phyloP scores from a whole-genome alignment of 2,113 vertebrate genomes.

The Cinclus mexicanus region DNA sequence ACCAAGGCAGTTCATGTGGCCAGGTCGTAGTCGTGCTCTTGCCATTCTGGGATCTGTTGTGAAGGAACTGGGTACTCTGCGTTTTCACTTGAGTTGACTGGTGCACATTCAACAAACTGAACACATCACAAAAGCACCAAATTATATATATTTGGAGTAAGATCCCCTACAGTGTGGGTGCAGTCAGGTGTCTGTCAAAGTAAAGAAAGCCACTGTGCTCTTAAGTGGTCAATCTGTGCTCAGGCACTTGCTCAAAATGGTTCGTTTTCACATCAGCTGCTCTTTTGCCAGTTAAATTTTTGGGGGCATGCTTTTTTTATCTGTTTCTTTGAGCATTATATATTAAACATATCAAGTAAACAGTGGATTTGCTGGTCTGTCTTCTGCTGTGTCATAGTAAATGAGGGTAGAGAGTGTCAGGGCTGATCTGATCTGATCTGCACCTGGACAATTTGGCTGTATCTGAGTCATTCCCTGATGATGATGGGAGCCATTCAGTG shows the following conservation, averaged over 20 bases:
- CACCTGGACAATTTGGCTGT: background rate
- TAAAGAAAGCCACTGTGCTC: background rate
- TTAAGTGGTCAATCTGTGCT: background rate
- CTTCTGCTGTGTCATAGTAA: background rate
- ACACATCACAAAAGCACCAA: background rate
- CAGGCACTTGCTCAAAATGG: background rate
- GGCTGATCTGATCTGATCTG: background rate
- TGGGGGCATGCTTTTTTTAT: background rate
- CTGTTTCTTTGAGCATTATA: background rate
- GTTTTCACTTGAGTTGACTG: background rate
- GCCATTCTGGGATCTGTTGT: background rate
- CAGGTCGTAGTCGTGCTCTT: background rate
- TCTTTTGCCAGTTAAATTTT: background rate
- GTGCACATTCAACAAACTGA: background rate
- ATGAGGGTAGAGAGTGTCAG: background rate
- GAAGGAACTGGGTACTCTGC: background rate
- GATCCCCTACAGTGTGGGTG: background rate
- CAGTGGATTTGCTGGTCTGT: background rate
- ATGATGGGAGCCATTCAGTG: background rate
- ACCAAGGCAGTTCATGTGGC: rapidly evolving
- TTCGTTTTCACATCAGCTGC: background rate
- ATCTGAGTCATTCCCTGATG: background rate
- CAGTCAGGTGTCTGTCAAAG: background rate
- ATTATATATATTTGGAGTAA: background rate
- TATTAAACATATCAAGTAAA: background rate